Evolutionary conservation across 2,888 invertebrate species (phyloP), one percentile per base, ranked within the genome.

Genomic region (Lumbricus terrestris): DNA sequence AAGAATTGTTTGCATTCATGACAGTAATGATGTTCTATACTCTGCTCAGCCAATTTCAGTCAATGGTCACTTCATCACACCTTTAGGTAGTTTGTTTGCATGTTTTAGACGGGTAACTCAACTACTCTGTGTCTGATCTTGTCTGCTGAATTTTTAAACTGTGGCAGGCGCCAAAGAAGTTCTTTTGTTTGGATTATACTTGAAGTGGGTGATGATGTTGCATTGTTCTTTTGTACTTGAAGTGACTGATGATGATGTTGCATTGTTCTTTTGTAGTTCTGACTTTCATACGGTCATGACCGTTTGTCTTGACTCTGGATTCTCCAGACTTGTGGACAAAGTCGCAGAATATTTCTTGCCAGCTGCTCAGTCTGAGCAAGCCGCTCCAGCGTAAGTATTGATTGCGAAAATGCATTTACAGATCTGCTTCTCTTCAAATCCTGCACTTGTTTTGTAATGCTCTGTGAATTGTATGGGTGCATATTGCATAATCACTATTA

Each of bases 301-400:
- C 92, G 96, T 97, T 47, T 97, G 97, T 93, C 96, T 98, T 15
- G 97, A 97, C 93, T 96, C 97, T 91, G 97, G 97, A 83, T 97
- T 98, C 94, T 96, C 97, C 15, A 96, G 97, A 90, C 95, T 98
- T 82, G 96, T 97, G 90, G 98, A 98, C 95, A 96, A 96, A 93
- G 96, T 98, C 89, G 94, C 97, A 0, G 97, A 97, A 93, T 96
- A 96, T 93, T 97, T 97, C 95, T 96, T 96, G 35, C 96, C 91
- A 15, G 40, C 47, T 40, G 37, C 90, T 15, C 47, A 96, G 20
- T 94, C 93, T 93, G 94, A 91, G 93, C 88, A 90, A 38, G 90
- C 82, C 0, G 35, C 90, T 35, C n/a, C 88, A 18, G 90, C 90
- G 91, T 91, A 89, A 85, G 85, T 69, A n/a, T 69, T 69, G 69